Evolutionary conservation across 2,797 vertebrate species (phyloP), one percentile per base, ranked within the genome.

Genomic region (Gymnoscopelus microlampas): DNA sequence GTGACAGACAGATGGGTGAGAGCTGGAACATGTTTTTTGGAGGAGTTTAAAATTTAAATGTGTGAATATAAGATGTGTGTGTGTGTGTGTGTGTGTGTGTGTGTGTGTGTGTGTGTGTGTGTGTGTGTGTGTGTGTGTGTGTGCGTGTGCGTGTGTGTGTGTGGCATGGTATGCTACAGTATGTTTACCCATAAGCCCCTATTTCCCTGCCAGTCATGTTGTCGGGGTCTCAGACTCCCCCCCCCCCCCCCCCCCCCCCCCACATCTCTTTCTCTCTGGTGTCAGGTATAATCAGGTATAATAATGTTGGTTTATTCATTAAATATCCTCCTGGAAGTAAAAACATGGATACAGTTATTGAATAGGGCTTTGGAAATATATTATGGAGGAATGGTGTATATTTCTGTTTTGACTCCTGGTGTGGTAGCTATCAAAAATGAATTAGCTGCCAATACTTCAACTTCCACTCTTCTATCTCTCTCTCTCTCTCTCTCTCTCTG

Each of bases 41-140:
- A 66, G 76, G 78, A 87, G 84, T 89, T 90, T 87, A 89, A 88
- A 88, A 87, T 89, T 89, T 81, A 90, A 84, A 88, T 87, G 88
- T 88, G 76, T 87, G 86, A 88, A 89, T 85, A 66, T 44, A 72
- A 81, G 87, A 87, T 76, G 59, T 2, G 24, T 32, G 49, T n/a
- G 61, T 35, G 26, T 15, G 61, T 53, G 49, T 32, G 24, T 29
- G 11, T 63, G 48, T 63, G 60, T 63, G 13, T 63, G 61, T 53
- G 48, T 63, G 48, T 63, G 48, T 32, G 23, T 51, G 74, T 74
- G 53, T 76, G 63, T 4, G 23, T 15, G 61, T 10, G 61, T 15
- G 24, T 10, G 61, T 32, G 49, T n/a, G 13, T n/a, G 10, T 63
- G 47, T 63, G 60, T 63, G 12, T 63, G 61, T 32, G 48, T 63